Evolutionary conservation across 2,797 vertebrate species (phyloP).

Genomic region (Platyrinchus mystaceus): DNA sequence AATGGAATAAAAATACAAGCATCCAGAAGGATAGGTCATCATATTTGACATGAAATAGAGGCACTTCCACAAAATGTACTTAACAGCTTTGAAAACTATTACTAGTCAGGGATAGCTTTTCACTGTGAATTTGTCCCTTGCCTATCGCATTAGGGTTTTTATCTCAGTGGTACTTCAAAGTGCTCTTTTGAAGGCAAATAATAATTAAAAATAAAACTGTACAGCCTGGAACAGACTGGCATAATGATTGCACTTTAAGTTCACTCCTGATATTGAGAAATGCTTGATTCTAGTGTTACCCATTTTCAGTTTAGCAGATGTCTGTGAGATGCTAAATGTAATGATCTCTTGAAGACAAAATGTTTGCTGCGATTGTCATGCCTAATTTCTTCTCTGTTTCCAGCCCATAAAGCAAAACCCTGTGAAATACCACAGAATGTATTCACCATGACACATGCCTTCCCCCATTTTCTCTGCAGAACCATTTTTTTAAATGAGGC

Average conservation of each 20-base stretch:
- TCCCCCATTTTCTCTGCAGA: background rate
- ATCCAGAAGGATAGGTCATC: background rate
- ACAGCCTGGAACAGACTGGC: background rate
- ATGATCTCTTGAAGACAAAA: slow-evolving; percentile 11
- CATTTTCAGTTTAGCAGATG: slow-evolving; percentile 10
- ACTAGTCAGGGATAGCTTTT: background rate
- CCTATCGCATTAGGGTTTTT: background rate
- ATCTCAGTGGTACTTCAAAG: slow-evolving; percentile 10
- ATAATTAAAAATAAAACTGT: slow-evolving; percentile 48
- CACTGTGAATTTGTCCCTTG: slow-evolving; percentile 1
- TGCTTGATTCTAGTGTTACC: background rate
- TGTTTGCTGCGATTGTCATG: background rate
- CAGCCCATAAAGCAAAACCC: background rate
- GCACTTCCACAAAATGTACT: background rate
- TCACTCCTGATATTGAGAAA: background rate
- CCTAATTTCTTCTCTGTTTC: background rate
- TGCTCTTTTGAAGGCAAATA: slow-evolving; percentile 41
- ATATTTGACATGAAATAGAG: slow-evolving; percentile 25
- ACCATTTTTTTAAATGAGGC: background rate
- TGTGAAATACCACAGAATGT: background rate
- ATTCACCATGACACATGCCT: background rate
- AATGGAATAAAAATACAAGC: background rate
- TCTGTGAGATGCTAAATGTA: background rate
- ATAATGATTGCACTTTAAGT: background rate
- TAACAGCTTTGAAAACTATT: slow-evolving; percentile 44